Base-by-base conservation (phyloP, 2,797 vertebrate genomes). In the Microctenopoma lineatum region DNA sequence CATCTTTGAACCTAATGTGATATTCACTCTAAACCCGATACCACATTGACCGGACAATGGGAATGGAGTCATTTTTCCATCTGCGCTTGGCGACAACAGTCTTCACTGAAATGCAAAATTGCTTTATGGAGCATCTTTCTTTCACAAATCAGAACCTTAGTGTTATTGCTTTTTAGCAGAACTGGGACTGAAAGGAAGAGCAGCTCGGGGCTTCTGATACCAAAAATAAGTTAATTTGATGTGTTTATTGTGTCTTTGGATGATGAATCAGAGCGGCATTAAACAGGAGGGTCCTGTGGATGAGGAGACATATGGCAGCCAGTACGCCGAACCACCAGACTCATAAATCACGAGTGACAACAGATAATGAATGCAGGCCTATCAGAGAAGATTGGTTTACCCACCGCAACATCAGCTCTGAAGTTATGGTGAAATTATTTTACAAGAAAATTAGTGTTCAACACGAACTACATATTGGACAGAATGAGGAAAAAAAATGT, bases 311-410 rank as follows among this genome's bases (percentile, higher is more conserved):
- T 86, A 90, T 86, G 88, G 89, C 76, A 85, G 78, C 80, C 75
- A 82, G 67, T 68, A 68, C 51, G 64, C 66, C 1, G 5, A 59
- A 77, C 59, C 18, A 27, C 57, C 60, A 64, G 46, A 50, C 70
- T 83, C 85, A 91, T 93, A 87, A 91, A 91, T 93, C 89, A 91
- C 66, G 36, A 16, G 29, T 85, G 87, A 90, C 90, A 88, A 70
- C 63, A 69, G 55, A 83, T 87, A 91, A 91, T 91, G 84, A 87
- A 85, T 83, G 72, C 70, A 74, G 66, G 69, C 71, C 81, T 73
- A 86, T 84, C 65, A 79, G 67, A 85, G 64, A 55, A 69, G 75
- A 88, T 83, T 79, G 50, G 78, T 72, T 84, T 58, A 65, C 73
- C 39, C 41, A 68, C 65, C 64, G 70, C 56, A 83, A n/a, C 52